Conservation (phyloP, 2,113 vertebrate genomes). For the Cranoglanis bouderius region DNA sequence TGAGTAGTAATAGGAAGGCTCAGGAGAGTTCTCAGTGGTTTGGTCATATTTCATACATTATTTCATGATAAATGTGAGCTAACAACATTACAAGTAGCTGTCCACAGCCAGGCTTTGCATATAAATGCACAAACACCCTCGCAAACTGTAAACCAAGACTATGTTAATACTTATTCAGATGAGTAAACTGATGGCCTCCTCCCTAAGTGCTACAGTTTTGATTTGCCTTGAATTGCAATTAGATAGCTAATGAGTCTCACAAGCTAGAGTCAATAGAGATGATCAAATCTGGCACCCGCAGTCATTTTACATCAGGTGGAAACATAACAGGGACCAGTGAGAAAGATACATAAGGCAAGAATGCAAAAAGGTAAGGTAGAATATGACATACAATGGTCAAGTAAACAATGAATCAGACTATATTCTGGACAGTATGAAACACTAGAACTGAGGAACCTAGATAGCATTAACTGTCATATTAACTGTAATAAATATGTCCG, state of each 20-base stretch:
- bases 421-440: not conserved
- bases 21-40: not conserved
- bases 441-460: not conserved
- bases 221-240: conserved; percentile 33
- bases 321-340: not conserved
- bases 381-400: not conserved
- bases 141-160: not conserved
- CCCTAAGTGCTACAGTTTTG: not conserved
- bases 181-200: not conserved
- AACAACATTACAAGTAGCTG: conserved; percentile 24
- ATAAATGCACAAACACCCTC: not conserved
- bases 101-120: not conserved
- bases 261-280: not conserved
- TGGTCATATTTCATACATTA: not conserved
- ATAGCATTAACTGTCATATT: not conserved
- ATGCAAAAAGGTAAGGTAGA: not conserved
- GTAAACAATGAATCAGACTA: not conserved
- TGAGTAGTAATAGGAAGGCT: not conserved
- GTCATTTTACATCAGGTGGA: not conserved
- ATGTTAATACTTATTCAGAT: not conserved
- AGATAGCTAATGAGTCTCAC: conserved; percentile 1
- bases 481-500: not conserved
- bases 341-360: not conserved
- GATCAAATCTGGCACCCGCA: not conserved
- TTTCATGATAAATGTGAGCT: not conserved